Percentiles rank a stretch among this genome's conserved stretches.
phyloP scores from a whole-genome alignment of 2,797 vertebrate genomes.

The Chiloscyllium punctatum region DNA sequence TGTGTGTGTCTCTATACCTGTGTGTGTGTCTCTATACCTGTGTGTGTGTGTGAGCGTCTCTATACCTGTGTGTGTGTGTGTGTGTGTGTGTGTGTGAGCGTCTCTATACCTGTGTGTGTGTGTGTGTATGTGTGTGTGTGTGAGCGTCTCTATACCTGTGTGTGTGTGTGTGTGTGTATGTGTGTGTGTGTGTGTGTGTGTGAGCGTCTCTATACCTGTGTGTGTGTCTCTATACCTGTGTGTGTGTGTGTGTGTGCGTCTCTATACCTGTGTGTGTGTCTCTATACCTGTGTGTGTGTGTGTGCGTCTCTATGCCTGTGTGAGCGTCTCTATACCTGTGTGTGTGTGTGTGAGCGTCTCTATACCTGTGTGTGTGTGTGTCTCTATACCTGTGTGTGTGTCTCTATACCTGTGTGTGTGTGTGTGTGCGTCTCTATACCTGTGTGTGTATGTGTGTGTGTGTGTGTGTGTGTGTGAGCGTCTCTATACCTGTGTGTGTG shows the following conservation, averaged over 20 bases:
- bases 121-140: no score
- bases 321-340: not conserved
- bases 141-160: no score
- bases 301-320: not conserved
- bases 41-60: no score
- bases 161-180: no score
- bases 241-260: not conserved
- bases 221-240: not conserved
- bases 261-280: no score
- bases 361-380: not conserved
- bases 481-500: not conserved
- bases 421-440: no score
- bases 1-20: not conserved
- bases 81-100: not conserved
- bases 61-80: not conserved
- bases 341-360: no score
- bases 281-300: not conserved
- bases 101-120: no score
- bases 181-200: not conserved
- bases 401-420: no score
- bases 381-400: no score
- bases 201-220: not conserved
- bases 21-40: not conserved
- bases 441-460: no score
- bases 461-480: not conserved